phyloP scores from a whole-genome alignment of 2,797 vertebrate species.

The Myotis findleyi region DNA sequence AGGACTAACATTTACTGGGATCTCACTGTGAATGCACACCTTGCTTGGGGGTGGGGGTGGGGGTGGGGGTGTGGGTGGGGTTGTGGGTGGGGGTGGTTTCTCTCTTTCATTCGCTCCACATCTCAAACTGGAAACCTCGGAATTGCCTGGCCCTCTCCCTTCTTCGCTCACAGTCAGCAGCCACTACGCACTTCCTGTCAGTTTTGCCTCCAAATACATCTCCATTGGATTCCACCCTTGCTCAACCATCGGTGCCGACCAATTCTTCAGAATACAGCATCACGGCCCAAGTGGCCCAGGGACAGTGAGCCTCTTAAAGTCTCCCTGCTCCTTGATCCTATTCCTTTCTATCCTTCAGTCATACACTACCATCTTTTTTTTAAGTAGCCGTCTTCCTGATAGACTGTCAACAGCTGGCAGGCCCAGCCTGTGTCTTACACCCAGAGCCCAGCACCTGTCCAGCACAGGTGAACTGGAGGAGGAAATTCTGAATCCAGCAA shows the following conservation, averaged over 20 bases:
- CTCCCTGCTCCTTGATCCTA: not conserved
- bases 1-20: too few relatives aligned
- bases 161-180: not conserved
- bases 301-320: not conserved
- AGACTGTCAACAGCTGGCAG: not conserved
- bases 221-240: not conserved
- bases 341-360: not conserved
- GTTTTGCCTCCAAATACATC: not conserved
- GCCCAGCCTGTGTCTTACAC: not conserved
- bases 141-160: not conserved
- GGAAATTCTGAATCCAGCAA: not conserved
- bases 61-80: rapidly evolving
- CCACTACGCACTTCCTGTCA: not conserved
- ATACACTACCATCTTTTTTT: not conserved
- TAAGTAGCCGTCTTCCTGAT: not conserved
- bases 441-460: not conserved
- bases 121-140: not conserved
- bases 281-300: too few relatives aligned
- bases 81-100: rapidly evolving
- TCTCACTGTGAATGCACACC: rapidly evolving
- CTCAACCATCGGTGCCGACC: not conserved
- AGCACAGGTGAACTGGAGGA: not conserved
- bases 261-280: not conserved
- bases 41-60: rapidly evolving
- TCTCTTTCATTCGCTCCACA: not conserved